Base-by-base conservation (phyloP, 2,888 invertebrate species). In the Lasioglossum lativentre region DNA sequence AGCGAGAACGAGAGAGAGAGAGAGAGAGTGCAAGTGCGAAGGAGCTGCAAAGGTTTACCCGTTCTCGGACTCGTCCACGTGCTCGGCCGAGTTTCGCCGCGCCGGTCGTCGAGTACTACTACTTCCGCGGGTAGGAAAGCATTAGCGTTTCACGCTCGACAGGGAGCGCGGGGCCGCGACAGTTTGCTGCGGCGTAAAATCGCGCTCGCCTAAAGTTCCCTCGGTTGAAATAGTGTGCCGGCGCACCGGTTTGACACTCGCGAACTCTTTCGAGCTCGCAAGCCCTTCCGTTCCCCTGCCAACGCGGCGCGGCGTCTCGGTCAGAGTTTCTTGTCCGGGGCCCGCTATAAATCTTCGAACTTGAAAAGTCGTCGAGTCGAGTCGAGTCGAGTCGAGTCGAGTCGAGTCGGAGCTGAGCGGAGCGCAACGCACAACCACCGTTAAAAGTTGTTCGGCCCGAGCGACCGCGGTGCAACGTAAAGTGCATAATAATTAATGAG, bases 51-150 rank as follows among this genome's bases (percentile, higher is more conserved):
- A 14, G 59, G 27, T 27, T 27, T 59, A 59, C 27, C 27, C 23
- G 23, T 68, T 34, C 34, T 66, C 66, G 34, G 66, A 34, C 34
- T 23, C n/a, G 23, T 68, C 38, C 23, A 38, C 68, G 38, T 23
- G 38, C 68, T 68, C 38, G 45, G 19, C 8, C 72, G 91, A 93
- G 90, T 92, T 92, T 92, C 90, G 89, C 83, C 89, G 83, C 90
- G 88, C 83, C 88, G 83, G 83, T 82, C 86, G 90, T 88, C 88
- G 89, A 92, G 91, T 88, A 88, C 81, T 88, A 89, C 86, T 87
- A 91, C 92, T 92, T 91, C 88, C 89, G 91, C 88, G 90, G 92
- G 89, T 92, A 93, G 92, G n/a, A 92, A 92, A 91, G 91, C 93
- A 94, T 93, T 93, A 93, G 89, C 90, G 92, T 92, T 93, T 92